Evolutionary conservation across 2,113 vertebrate genomes (phyloP), one percentile per base, ranked within the genome.

Genomic region (Ictidomys tridecemlineatus): DNA sequence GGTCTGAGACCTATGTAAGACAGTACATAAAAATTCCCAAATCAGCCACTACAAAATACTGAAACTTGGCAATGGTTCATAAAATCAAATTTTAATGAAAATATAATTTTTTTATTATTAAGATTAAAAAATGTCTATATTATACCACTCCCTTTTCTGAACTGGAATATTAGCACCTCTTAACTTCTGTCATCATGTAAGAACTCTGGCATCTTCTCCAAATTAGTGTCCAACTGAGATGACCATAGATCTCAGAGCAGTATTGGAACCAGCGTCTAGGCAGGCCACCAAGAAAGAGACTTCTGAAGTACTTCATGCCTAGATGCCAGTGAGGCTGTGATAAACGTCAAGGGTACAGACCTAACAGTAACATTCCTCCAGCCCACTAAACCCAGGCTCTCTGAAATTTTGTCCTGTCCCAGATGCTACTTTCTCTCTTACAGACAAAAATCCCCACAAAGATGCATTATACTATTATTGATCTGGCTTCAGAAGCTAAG

Each of bases 401-500:
- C 51, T 45, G 24, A 88, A 87, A 76, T 39, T 70, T 0, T 73
- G 53, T 79, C 45, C 34, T 88, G 61, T 26, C 9, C 26, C 39
- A 85, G 48, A 70, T 53, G 32, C 77, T 85, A 17, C 18, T 58
- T 82, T 34, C 80, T 95, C 28, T 76, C 17, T 42, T 26, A 13
- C 39, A 53, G 32, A 82, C 11, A 65, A 37, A 45, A 56, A n/a
- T 56, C 11, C 45, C 65, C 18, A 78, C 53, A 70, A 91, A 56
- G 32, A 79, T 58, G n/a, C 28, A 85, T 51, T 80, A 63, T 63
- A 69, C 56, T 86, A 76, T 70, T 74, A 95, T 16, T 89, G 72
- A 92, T 79, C 73, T 65, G 39, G 77, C 14, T 85, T 95, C n/a
- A 37, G n/a, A 7, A 86, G 85, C 69, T 95, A 32, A 93, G 34